Base-by-base conservation (phyloP, 2,888 invertebrate species). In the Laothoe populi region DNA sequence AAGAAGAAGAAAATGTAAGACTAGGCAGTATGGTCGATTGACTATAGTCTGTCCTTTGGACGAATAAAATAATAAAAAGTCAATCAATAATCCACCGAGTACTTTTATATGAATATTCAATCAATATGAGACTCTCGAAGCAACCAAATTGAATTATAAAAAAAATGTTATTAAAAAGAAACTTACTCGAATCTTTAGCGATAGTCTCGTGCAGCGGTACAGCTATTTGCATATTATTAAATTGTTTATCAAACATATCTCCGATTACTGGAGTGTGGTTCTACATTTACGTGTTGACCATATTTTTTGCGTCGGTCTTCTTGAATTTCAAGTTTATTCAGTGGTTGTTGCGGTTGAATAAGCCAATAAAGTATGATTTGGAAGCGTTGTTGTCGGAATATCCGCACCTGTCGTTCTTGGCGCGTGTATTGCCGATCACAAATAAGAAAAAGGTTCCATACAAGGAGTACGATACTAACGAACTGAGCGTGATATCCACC, bases 301-400 rank as follows among this genome's bases (percentile, higher is more conserved):
- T 93, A 46, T 93, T 93, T 78, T 72, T 93, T 42, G 64, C 83
- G 0, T 90, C 94, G 2, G 74, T 94, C 57, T 87, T 88, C 69
- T 64, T 92, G 48, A 94, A 94, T 78, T 93, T 94, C 73, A 87
- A 90, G 70, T 85, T 88, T 73, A 87, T 94, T 26, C 94, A 94
- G 73, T 93, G 90, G 84, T 74, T 94, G 62, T 76, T 95, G 59
- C 85, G 84, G 68, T 81, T 93, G 65, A 94, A 93, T 69, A 93
- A 92, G 71, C 94, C 94, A 5, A 57, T 94, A 26, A 88, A 88
- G 64, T 90, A 89, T 71, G 87, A 93, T 70, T 66, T 88, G n/a
- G 84, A 86, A 1, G 70, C 59, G 19, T 64, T 87, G n/a, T 58
- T 82, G 3, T 70, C 74, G 31, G 76, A 83, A 11, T 86, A 87